Evolutionary conservation across 2,113 vertebrate species (phyloP), one percentile per base, ranked within the genome.

Genomic region (Cacatua alba): DNA sequence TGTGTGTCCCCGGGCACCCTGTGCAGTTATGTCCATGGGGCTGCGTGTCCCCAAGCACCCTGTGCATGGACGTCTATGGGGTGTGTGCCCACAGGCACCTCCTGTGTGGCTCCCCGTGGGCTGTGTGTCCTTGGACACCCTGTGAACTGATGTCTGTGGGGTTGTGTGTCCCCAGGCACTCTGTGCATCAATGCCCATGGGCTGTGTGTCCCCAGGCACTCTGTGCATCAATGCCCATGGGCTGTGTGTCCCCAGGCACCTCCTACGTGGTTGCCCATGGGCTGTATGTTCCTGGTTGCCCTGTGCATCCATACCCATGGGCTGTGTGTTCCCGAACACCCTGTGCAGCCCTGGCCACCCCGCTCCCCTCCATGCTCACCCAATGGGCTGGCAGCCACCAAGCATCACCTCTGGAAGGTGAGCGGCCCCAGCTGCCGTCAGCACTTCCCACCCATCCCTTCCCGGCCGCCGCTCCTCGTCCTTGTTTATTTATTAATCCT

Each of bases 141-240:
- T 21, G 35, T 20, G 60, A 13, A 11, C 6, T 2, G 35, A 9
- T 14, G 17, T 41, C 11, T 5, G 17, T 19, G 37, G 62, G 12
- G 39, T 6, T 11, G 16, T 13, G 53, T 20, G 18, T 33, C 52
- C 44, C 52, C 25, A 29, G 6, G 10, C n/a, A 19, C n/a, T 25
- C 28, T 4, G 18, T 5, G 7, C 39, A 21, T 43, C 3, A 2
- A 7, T 16, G 10, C 20, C 33, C 10, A 2, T 11, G 14, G 51
- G 52, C 28, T 53, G 52, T 53, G 1, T 52, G 46, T 72, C 46
- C 31, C 55, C 7, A 9, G 2, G 18, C 65, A 33, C n/a, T 25
- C 28, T 4, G 18, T 5, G 7, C 39, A 21, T 43, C 3, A 2
- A 7, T 16, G 10, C 20, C 33, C 10, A 2, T 11, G 14, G 51